A percentile compares a stretch with the other conserved stretches of the same genome.
Evolutionary conservation across 2,888 invertebrate genomes (phyloP).

Genomic region (Neuroscelio doddi): DNA sequence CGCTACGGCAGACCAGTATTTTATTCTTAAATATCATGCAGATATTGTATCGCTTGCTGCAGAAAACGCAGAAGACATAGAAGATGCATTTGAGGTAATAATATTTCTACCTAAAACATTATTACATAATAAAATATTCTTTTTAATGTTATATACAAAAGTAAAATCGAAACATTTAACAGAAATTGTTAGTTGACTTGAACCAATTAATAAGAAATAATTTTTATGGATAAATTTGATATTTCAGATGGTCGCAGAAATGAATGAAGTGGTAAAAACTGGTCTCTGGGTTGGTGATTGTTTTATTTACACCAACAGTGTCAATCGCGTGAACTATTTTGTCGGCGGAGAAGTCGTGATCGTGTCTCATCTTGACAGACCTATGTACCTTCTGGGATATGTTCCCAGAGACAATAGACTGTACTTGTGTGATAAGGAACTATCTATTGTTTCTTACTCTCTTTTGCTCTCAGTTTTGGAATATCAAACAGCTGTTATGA

Average conservation of each 20-base stretch:
- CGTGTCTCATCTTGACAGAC: constrained; percentile 96
- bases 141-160: too few relatives aligned
- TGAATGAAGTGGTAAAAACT: constrained; percentile 93
- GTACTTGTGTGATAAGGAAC: constrained; percentile 97
- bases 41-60: constrained; percentile 85
- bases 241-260: constrained; percentile 86
- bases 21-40: constrained; percentile 90
- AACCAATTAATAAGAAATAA: too few relatives aligned
- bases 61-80: constrained; percentile 87
- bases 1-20: constrained; percentile 96
- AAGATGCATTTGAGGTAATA: constrained; percentile 93
- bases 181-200: too few relatives aligned
- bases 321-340: constrained; percentile 98
- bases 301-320: constrained; percentile 98
- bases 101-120: too few relatives aligned
- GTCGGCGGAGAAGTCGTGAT: constrained; percentile 99
- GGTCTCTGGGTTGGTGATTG: constrained; percentile 99
- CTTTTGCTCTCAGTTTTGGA: constrained; percentile 95
- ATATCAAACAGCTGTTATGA: constrained; percentile 99
- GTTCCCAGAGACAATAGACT: constrained; percentile 96
- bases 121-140: too few relatives aligned
- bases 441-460: constrained; percentile 96
- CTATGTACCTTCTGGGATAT: constrained; percentile 97
- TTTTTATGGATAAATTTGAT: too few relatives aligned
- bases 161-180: too few relatives aligned